Evolutionary conservation across 2,888 invertebrate species (phyloP).

Genomic region (Pristionchus mayeri): DNA sequence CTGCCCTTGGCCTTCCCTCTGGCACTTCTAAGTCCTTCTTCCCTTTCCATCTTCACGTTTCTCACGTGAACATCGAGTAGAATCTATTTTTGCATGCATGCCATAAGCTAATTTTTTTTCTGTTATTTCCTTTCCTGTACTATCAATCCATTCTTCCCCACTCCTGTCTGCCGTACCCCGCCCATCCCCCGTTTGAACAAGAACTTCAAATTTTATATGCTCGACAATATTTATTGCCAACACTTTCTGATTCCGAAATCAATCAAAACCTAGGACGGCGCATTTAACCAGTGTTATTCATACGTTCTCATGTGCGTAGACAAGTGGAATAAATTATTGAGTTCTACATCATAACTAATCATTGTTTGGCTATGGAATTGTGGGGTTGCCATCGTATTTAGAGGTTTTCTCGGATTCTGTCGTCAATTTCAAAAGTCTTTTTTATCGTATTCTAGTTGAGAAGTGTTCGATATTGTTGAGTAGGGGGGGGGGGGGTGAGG

Average conservation of each 20-base stretch:
- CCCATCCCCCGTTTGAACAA: neutral
- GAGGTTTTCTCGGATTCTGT: too few species aligned
- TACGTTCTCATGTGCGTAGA: neutral
- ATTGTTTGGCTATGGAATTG: too few species aligned
- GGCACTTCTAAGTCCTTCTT: neutral
- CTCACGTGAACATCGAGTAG: neutral
- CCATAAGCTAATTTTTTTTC: neutral
- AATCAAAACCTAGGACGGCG: slow-evolving; percentile 26
- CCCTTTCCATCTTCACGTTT: neutral
- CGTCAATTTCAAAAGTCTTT: too few species aligned
- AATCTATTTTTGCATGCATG: neutral
- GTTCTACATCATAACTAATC: too few species aligned
- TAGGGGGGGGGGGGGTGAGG: too few species aligned
- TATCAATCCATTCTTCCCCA: neutral
- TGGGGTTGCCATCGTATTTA: too few species aligned
- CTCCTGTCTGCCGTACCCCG: neutral
- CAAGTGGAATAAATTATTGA: slow-evolving; percentile 40
- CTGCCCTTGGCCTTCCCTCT: neutral
- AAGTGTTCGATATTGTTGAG: too few species aligned
- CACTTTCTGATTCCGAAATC: neutral
- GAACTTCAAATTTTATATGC: neutral
- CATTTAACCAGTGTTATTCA: neutral
- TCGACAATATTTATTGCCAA: slow-evolving; percentile 24
- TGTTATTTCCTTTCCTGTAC: slow-evolving; percentile 5
- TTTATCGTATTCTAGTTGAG: too few species aligned